These are phyloP conservation scores for Phrixothrix hirtus DNA, from an alignment of 2,888 invertebrate genomes.

Conservation along the genomic window DNA sequence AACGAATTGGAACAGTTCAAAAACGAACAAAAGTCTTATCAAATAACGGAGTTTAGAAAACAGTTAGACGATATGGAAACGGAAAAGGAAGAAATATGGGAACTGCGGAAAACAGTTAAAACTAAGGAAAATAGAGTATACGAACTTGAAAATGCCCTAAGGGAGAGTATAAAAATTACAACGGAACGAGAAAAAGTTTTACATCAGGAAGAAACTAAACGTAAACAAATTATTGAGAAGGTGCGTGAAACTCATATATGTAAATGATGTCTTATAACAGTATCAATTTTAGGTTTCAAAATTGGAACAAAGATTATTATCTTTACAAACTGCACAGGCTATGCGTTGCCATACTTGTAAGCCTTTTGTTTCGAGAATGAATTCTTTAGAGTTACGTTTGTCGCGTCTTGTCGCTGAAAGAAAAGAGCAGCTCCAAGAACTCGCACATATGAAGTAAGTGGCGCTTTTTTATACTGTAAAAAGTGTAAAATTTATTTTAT, in stretches of 20 bases:
- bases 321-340: conserved; percentile 71
- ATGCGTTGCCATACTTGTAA: conserved; percentile 70
- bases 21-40: conserved; percentile 32
- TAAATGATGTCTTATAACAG: no score
- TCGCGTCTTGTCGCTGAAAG: conserved; percentile 65
- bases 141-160: conserved; percentile 81
- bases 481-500: not conserved
- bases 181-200: conserved; percentile 69
- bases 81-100: conserved; percentile 59
- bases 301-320: conserved; percentile 69
- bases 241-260: no score
- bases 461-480: conserved; percentile 1
- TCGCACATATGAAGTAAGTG: conserved; percentile 77
- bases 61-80: conserved; percentile 59
- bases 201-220: conserved; percentile 66
- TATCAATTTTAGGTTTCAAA: conserved; percentile 71
- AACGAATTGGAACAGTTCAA: conserved; percentile 36
- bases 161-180: conserved; percentile 77
- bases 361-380: conserved; percentile 65
- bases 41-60: conserved; percentile 49
- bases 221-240: conserved; percentile 68
- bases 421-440: conserved; percentile 71
- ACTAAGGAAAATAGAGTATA: conserved; percentile 62
- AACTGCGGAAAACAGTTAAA: conserved; percentile 61
- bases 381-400: conserved; percentile 66